A percentile compares a stretch with the other conserved stretches of the same genome.
phyloP scores from a whole-genome alignment of 2,113 vertebrate genomes.

The Callipepla squamata region DNA sequence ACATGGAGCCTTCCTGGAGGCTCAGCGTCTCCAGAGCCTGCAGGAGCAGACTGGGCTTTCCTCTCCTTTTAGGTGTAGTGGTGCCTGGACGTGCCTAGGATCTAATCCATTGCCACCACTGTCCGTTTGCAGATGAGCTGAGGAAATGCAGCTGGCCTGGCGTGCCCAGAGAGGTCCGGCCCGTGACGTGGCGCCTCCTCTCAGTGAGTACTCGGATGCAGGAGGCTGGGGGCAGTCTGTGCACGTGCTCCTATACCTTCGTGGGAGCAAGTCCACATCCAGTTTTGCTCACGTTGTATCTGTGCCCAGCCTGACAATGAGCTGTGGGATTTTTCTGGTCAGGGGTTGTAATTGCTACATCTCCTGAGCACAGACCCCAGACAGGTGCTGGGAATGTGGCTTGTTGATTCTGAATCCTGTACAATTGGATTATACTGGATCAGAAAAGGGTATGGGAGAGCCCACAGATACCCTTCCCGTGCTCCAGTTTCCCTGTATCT shows the following conservation, averaged over 20 bases:
- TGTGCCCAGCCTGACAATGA: not conserved
- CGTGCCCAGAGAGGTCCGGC: slow-evolving; percentile 93
- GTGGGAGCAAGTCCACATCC: fast-evolving
- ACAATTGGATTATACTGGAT: not conserved
- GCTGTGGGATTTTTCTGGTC: not conserved
- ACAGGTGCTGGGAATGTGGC: not conserved
- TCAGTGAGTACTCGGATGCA: slow-evolving; percentile 79
- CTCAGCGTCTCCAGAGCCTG: slow-evolving; percentile 49
- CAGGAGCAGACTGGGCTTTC: slow-evolving; percentile 74
- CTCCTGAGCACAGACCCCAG: not conserved
- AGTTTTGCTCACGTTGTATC: not conserved
- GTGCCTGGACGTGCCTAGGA: slow-evolving; percentile 67
- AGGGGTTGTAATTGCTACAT: not conserved
- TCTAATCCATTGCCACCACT: slow-evolving; percentile 72
- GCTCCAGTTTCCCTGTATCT: not conserved
- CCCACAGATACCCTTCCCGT: not conserved
- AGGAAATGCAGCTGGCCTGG: slow-evolving; percentile 98
- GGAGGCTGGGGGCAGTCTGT: not conserved
- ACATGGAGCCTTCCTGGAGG: slow-evolving; percentile 38
- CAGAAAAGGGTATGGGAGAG: not conserved
- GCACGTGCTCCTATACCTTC: not conserved
- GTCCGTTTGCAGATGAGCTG: slow-evolving; percentile 89
- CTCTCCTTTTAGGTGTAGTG: slow-evolving; percentile 73
- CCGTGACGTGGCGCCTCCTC: slow-evolving; percentile 96
- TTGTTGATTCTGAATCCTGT: not conserved